These are phyloP conservation scores for Aradus depressus DNA, from an alignment of 2,888 invertebrate species.

Conservation along the genomic window DNA sequence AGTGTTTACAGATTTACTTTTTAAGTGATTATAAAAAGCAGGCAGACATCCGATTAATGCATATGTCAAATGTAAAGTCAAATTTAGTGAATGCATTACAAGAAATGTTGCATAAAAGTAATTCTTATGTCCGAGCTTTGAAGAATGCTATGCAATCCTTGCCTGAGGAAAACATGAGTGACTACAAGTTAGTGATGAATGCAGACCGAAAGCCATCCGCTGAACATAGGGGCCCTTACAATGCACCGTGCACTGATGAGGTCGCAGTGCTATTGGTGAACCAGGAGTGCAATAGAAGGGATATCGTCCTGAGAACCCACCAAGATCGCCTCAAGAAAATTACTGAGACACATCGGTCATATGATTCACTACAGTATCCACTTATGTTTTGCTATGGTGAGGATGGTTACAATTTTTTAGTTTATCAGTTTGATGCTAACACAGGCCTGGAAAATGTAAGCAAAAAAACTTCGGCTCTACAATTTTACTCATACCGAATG, in stretches of 20 bases:
- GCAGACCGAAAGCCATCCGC: conserved; percentile 17
- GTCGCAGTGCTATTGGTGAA: conserved; percentile 21
- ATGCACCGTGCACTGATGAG: conserved; percentile 17
- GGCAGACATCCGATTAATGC: conserved; percentile 8
- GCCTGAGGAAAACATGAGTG: not conserved
- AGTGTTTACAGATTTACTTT: conserved; percentile 30
- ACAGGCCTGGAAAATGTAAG: conserved; percentile 20
- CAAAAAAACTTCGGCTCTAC: conserved; percentile 24
- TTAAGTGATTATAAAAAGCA: conserved; percentile 19
- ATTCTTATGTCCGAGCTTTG: conserved; percentile 21
- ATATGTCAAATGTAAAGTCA: not conserved
- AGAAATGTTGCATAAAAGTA: conserved; percentile 18
- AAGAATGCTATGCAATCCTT: conserved; percentile 22
- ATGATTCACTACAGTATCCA: conserved; percentile 34
- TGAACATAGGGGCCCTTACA: conserved; percentile 14
- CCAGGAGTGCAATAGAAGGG: conserved; percentile 17
- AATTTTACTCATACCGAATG: conserved; percentile 29
- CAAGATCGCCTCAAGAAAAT: conserved; percentile 21
- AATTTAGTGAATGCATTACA: conserved; percentile 18
- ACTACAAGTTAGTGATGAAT: conserved; percentile 21
- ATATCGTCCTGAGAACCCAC: conserved; percentile 29
- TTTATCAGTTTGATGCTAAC: conserved; percentile 19
- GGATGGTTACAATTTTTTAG: conserved; percentile 31
- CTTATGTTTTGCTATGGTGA: conserved; percentile 32
- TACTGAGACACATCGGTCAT: conserved; percentile 27